A percentile compares a stretch with the other conserved stretches of the same genome.
phyloP scores from a whole-genome alignment of 2,797 vertebrate genomes.

The Myiotriccus ornatus region DNA sequence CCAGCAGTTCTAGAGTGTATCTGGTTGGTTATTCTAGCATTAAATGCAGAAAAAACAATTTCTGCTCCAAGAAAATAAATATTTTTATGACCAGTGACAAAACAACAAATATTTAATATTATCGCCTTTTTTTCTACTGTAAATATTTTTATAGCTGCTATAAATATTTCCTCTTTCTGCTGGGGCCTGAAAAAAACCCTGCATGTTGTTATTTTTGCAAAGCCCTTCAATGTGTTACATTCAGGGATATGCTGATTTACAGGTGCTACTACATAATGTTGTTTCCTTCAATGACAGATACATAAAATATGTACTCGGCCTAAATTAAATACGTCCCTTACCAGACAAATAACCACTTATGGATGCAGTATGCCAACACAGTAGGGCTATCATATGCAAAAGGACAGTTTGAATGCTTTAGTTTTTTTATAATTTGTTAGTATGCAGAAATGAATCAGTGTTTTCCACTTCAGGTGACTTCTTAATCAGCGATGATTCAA shows the following conservation, averaged over 20 bases:
- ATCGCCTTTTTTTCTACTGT: conserved; percentile 1
- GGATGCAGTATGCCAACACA: not conserved
- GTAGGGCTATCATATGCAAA: not conserved
- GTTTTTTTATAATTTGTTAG: not conserved
- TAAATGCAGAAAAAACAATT: not conserved
- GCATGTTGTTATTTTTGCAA: conserved; percentile 2
- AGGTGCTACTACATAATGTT: conserved; percentile 19
- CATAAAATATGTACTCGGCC: conserved; percentile 18
- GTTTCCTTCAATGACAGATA: conserved; percentile 19
- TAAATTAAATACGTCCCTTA: conserved; percentile 27
- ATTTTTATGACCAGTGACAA: conserved; percentile 5
- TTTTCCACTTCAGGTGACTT: conserved; percentile 52
- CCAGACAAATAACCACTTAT: conserved; percentile 17
- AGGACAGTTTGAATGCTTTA: not conserved
- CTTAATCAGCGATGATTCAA: conserved; percentile 49
- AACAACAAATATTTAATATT: conserved; percentile 29
- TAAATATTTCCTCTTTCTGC: conserved; percentile 11
- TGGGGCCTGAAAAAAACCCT: not conserved
- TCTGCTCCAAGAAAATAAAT: not conserved
- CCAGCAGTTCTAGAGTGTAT: not conserved
- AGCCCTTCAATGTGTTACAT: not conserved
- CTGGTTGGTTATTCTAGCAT: not conserved
- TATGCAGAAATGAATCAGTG: conserved; percentile 5
- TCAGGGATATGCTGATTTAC: conserved; percentile 34
- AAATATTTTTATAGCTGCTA: conserved; percentile 31